Evolutionary conservation across 1,140 invertebrate genomes (phyloP).

Genomic region (Eubasilissa regina): DNA sequence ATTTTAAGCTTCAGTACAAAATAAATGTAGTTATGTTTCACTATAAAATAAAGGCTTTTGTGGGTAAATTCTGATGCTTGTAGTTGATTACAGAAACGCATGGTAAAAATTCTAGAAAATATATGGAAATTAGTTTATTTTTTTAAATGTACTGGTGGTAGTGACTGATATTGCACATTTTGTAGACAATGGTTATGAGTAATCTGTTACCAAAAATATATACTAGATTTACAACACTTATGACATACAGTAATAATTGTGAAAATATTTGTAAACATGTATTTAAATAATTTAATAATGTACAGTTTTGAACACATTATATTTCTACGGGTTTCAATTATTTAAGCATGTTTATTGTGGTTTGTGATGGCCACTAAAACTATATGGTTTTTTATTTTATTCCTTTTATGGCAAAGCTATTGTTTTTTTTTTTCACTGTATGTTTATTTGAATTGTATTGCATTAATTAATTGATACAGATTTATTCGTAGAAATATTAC

Average conservation of each 20-base stretch:
- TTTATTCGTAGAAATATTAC: too few species aligned
- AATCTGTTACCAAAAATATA: slow-evolving; percentile 31
- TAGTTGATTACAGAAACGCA: slow-evolving; percentile 33
- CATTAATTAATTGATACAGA: neutral
- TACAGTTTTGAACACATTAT: neutral
- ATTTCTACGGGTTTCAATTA: slow-evolving; percentile 26
- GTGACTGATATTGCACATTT: slow-evolving; percentile 47
- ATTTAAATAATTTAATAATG: neutral
- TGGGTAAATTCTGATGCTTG: slow-evolving; percentile 23
- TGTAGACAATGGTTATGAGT: slow-evolving; percentile 38
- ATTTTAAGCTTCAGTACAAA: slow-evolving; percentile 37
- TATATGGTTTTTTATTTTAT: slow-evolving; percentile 5
- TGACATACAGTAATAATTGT: slow-evolving; percentile 5
- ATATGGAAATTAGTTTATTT: slow-evolving; percentile 6
- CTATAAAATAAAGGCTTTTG: slow-evolving; percentile 7
- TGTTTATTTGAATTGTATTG: slow-evolving; percentile 1
- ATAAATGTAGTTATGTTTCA: neutral
- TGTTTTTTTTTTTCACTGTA: neutral
- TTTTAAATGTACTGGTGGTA: slow-evolving; percentile 41
- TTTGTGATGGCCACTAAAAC: neutral
- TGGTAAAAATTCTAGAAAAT: slow-evolving; percentile 17
- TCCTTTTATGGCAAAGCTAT: neutral
- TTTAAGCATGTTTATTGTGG: slow-evolving; percentile 34
- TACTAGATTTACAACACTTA: neutral
- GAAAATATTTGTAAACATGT: slow-evolving; percentile 11